Evolutionary conservation across 2,888 invertebrate genomes (phyloP), one percentile per base, ranked within the genome.

Genomic region (Lamellibrachia columna): DNA sequence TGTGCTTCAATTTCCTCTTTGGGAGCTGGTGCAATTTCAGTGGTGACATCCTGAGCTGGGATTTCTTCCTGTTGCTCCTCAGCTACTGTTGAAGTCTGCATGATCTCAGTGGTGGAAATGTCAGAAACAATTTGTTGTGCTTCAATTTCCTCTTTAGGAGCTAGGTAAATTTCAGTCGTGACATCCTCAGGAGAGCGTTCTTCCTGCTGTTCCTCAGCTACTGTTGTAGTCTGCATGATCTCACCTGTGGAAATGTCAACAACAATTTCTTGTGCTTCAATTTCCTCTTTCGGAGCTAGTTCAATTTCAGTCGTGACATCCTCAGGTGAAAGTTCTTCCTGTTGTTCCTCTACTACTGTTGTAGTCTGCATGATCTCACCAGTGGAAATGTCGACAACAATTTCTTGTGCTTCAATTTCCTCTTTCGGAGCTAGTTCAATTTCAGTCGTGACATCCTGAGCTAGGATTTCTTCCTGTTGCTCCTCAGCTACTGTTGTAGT

Each of bases 321-420:
- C 75, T 75, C 75, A 22, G 75, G 4, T 75, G 75, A 22, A 4
- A 22, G 22, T 75, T 75, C 22, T 22, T 75, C 4, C 22, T 8
- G 8, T 60, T 75, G 75, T 4, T 75, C 75, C 22, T 75, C 75
- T 0, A 2, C 75, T 15, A 22, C 22, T 22, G 22, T 75, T 3
- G 75, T 15, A 8, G n/a, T 22, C 40, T 90, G 90, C 8, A 28
- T 53, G 55, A 53, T 90, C 52, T 90, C 92, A 55, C 92, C 40
- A 15, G 90, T 55, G 15, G 60, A 9, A 52, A 93, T n/a, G 22
- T 93, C 93, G 91, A 93, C 92, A 7, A 52, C 52, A 55, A 93
- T 91, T 58, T 93, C 92, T 11, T 53, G 53, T 22, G 91, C 55
- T 8, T 91, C 40, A 28, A 93, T 92, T 52, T 93, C 92, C 90